Evolutionary conservation across 1,140 invertebrate species (phyloP), one percentile per base, ranked within the genome.

Genomic region (Magallana angulata): DNA sequence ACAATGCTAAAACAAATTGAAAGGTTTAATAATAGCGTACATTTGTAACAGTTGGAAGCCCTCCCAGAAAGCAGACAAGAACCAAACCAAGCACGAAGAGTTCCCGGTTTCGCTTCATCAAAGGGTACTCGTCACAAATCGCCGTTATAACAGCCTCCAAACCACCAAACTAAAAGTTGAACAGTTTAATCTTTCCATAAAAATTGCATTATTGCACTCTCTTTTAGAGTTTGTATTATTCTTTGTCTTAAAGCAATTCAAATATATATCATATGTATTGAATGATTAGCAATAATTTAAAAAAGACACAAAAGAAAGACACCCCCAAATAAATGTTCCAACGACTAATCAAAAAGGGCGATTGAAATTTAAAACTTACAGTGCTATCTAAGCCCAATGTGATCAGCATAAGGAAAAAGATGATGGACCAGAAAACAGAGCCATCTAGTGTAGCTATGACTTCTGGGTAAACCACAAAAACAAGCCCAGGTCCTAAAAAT

Each of bases 321-420:
- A 48, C 0, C 36, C 36, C 36, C 36, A 48, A 48, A 48, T 24
- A 24, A 24, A 24, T 24, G 24, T 24, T 24, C 24, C 24, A 24
- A 24, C 1, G 24, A 24, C 24, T 24, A 48, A 48, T 48, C 36
- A 2, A 48, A 48, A 4, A 48, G 36, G 36, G 36, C 36, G 36
- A 48, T 48, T 48, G 36, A 48, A 48, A 48, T 1, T 64, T 58
- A 9, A 68, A 18, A 89, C 91, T 88, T 90, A 96, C 95, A 85
- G 95, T 94, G 88, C 96, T 96, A 89, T 96, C 96, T 16, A 96
- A 92, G 12, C 96, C 99, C 59, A 99, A 95, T 0, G 98, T 98
- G 89, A 99, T 98, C 16, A 99, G 96, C 98, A 99, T 99, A 36
- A 99, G 95, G 94, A 99, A 99, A 96, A 99, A 99, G 62, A 99